Conservation (phyloP, 2,797 vertebrate species). For the Trichosurus vulpecula region DNA sequence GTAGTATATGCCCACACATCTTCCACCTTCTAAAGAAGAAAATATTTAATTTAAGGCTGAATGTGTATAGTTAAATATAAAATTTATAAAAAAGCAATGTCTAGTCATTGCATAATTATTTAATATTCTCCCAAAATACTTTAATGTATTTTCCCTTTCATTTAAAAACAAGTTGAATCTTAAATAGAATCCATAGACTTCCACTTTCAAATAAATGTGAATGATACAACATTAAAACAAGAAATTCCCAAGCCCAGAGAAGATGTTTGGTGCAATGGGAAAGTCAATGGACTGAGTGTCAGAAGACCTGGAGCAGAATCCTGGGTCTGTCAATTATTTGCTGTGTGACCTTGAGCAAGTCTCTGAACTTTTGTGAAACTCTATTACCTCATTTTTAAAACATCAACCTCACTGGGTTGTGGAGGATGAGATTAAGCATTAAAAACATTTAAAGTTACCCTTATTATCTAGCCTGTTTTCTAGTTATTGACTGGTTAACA, state of each 20-base stretch:
- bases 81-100: neutral
- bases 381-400: neutral
- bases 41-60: neutral
- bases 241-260: too few relatives aligned
- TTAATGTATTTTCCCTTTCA: neutral
- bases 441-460: neutral
- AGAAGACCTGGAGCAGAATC: accelerated
- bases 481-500: neutral
- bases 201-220: neutral
- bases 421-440: neutral
- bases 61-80: neutral
- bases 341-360: slow-evolving; percentile 18
- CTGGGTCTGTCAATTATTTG: slow-evolving; percentile 13
- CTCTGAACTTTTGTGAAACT: neutral
- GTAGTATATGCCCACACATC: neutral
- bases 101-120: neutral
- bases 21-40: neutral
- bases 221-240: neutral
- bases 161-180: neutral
- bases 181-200: neutral
- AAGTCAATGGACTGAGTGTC: neutral
- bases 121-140: neutral
- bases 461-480: neutral
- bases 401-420: neutral
- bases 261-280: neutral